A percentile compares a stretch with the other conserved stretches of the same genome.
Conservation (phyloP, 2,797 vertebrate genomes). For the Siniperca obscura region DNA sequence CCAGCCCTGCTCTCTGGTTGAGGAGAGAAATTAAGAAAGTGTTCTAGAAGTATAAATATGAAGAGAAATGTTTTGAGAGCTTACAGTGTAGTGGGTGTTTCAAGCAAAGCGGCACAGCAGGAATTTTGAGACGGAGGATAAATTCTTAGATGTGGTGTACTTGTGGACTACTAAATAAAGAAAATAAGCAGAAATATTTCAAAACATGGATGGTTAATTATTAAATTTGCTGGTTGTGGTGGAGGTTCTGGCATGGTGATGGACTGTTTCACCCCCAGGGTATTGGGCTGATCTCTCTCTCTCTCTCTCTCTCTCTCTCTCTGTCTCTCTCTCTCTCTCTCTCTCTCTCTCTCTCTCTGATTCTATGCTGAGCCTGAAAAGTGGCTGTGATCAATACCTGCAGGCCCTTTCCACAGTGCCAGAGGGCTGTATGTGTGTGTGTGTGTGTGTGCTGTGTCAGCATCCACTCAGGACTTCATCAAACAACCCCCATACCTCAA, state of each 20-base stretch:
- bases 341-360: slow-evolving; percentile 57
- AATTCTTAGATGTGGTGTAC: slow-evolving; percentile 34
- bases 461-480: slow-evolving; percentile 84
- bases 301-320: slow-evolving; percentile 51
- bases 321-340: slow-evolving; percentile 42
- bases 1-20: slow-evolving; percentile 38
- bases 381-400: slow-evolving; percentile 85
- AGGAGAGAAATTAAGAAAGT: slow-evolving; percentile 27
- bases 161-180: slow-evolving; percentile 37
- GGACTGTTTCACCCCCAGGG: slow-evolving; percentile 54
- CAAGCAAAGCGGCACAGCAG: slow-evolving; percentile 29
- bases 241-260: slow-evolving; percentile 47
- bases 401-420: slow-evolving; percentile 76
- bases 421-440: slow-evolving; percentile 63
- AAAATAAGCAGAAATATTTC: slow-evolving; percentile 32
- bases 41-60: slow-evolving; percentile 4
- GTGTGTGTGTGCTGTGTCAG: slow-evolving; percentile 79
- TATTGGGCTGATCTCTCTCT: slow-evolving; percentile 43
- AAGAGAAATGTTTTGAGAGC: background rate
- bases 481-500: slow-evolving; percentile 68
- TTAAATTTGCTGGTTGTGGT: slow-evolving; percentile 41
- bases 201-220: slow-evolving; percentile 42
- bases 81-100: slow-evolving; percentile 24
- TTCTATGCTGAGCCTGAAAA: slow-evolving; percentile 81
- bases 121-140: slow-evolving; percentile 15